Conservation (phyloP, 2,888 invertebrate species). For the Chymomyza amoena region DNA sequence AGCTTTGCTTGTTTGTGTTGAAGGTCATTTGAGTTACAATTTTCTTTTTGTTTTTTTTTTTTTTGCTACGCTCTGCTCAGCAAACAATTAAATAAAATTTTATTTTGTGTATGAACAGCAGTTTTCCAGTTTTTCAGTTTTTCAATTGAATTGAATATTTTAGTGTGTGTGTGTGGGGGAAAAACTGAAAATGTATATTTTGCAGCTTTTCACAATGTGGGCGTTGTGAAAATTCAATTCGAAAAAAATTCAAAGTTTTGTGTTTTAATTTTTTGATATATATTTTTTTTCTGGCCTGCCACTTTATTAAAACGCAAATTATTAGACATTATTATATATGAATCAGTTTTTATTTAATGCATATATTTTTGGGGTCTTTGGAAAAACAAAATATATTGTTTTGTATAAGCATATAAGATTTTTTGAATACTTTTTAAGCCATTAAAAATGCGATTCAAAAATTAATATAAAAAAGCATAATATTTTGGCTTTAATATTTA, state of each 20-base stretch:
- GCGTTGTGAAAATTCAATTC: no score
- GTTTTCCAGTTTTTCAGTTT: neutral
- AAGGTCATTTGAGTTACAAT: slow-evolving; percentile 48
- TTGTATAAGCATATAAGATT: no score
- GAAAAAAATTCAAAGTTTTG: neutral
- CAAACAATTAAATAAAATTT: slow-evolving; percentile 58
- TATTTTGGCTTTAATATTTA: no score
- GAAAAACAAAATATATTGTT: neutral
- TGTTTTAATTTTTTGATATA: neutral
- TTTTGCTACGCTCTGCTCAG: slow-evolving; percentile 4
- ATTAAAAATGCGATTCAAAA: no score
- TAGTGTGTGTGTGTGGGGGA: slow-evolving; percentile 5
- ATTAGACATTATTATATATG: neutral
- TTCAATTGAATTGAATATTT: slow-evolving; percentile 11
- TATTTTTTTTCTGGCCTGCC: neutral
- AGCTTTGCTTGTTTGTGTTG: slow-evolving; percentile 33
- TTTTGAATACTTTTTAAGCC: no score
- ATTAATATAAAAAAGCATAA: no score
- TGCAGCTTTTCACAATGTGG: neutral
- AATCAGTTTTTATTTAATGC: neutral
- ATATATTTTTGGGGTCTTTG: neutral
- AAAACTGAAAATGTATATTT: neutral
- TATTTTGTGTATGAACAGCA: slow-evolving; percentile 24
- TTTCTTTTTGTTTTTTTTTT: slow-evolving; percentile 10
- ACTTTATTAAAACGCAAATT: slow-evolving; percentile 2